Percentiles rank a stretch among this genome's conserved stretches.
Evolutionary conservation across 2,113 vertebrate genomes (phyloP).

Genomic region (Gobio gobio): DNA sequence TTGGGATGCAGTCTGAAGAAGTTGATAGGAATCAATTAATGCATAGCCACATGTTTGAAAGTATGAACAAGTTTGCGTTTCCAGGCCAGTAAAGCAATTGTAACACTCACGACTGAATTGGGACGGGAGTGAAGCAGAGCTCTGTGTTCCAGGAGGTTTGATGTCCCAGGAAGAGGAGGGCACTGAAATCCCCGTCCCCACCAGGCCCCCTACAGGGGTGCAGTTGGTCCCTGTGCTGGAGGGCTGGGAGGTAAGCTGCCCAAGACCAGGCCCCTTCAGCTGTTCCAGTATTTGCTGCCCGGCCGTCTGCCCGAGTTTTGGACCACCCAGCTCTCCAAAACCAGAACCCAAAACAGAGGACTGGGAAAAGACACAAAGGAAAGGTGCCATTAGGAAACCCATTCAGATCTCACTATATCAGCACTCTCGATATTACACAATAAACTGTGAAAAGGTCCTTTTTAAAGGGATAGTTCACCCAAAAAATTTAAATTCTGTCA

Average conservation of each 20-base stretch:
- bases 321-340: constrained; percentile 86
- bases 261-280: constrained; percentile 86
- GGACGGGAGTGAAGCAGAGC: constrained; percentile 77
- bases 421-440: neutral
- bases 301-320: constrained; percentile 79
- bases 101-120: constrained; percentile 89
- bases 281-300: constrained; percentile 91
- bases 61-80: neutral
- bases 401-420: neutral
- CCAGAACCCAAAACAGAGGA: constrained; percentile 92
- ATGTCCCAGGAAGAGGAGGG: constrained; percentile 87
- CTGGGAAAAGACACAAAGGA: constrained; percentile 66
- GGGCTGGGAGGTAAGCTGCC: constrained; percentile 81
- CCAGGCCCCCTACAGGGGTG: constrained; percentile 68
- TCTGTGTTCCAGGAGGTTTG: constrained; percentile 79
- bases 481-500: no score
- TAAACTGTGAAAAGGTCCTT: no score
- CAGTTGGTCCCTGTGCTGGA: constrained; percentile 77
- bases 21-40: neutral
- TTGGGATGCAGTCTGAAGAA: neutral
- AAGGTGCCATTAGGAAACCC: neutral
- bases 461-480: no score
- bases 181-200: constrained; percentile 66
- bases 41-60: neutral
- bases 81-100: neutral